Evolutionary conservation across 2,888 invertebrate species (phyloP), one percentile per base, ranked within the genome.

Genomic region (Lapara coniferarum): DNA sequence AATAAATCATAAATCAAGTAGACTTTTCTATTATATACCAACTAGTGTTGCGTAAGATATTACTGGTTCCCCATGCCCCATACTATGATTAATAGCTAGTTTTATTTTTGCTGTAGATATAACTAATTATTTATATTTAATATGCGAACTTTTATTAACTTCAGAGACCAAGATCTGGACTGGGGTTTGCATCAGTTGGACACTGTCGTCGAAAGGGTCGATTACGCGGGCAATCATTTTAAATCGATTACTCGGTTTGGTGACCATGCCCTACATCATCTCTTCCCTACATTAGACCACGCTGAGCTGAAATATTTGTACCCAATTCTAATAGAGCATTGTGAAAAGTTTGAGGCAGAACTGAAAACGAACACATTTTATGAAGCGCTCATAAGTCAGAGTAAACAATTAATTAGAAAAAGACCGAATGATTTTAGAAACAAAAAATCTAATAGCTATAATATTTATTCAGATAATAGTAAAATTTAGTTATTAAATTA

Each of bases 271-370:
- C 89, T 97, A 2, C 97, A 98, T 85, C 98, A 98, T 86, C 89
- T 97, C 25, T 96, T 97, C 77, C 97, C 97, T 0, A 96, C 97
- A 0, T 79, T 98, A 51, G 97, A 97, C 83, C 97, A 97, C 79
- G 95, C 95, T 0, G 95, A 96, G 70, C 86, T 98, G 14, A 94
- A 95, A 10, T 94, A 95, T 67, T 89, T 97, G 5, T 95, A 96
- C 81, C 95, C 96, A 0, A 93, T 94, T 0, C 92, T 96, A 13
- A 76, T 95, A 10, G 90, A 96, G 73, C 96, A 96, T 46, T 95
- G 96, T 76, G 86, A 94, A 52, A 95, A 97, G 77, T 97, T 96
- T 78, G 94, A 94, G 13, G 82, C 95, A 0, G 85, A 94, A 55
- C 86, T 94, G 19, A 88, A 90, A 66, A 86, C 88, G 55, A 92